phyloP scores from a whole-genome alignment of 2,113 vertebrate species.

The Glaucomys volans region DNA sequence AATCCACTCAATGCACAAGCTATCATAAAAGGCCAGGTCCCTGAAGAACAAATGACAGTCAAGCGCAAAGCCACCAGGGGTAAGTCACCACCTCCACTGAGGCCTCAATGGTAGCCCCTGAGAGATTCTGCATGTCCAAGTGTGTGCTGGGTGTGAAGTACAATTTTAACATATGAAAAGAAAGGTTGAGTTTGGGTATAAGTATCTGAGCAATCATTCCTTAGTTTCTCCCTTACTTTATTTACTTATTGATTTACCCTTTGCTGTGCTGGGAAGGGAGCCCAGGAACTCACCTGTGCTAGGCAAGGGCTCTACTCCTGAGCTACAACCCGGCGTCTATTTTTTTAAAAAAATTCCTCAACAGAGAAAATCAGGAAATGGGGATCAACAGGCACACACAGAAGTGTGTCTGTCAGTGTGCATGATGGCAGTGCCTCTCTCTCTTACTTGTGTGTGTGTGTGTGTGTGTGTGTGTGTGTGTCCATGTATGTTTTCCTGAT shows the following conservation, averaged over 20 bases:
- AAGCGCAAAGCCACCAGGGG: constrained; percentile 97
- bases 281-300: not conserved
- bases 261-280: not conserved
- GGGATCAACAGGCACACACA: not conserved
- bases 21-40: constrained; percentile 96
- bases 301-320: not conserved
- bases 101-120: fast-evolving
- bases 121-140: too few relatives aligned
- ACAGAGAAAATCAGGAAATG: not conserved
- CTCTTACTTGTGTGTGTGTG: too few relatives aligned
- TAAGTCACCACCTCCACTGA: constrained; percentile 77
- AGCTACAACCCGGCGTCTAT: not conserved
- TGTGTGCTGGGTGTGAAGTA: not conserved
- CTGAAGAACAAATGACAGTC: constrained; percentile 98
- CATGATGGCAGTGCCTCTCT: too few relatives aligned
- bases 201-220: not conserved
- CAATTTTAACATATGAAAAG: not conserved
- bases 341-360: not conserved
- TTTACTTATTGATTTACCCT: not conserved
- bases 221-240: not conserved
- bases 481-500: not conserved
- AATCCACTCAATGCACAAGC: constrained; percentile 98
- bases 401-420: not conserved
- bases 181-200: not conserved
- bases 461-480: not conserved